A percentile compares a stretch with the other conserved stretches of the same genome.
Conservation (phyloP, 2,797 vertebrate species). For the Rhinophrynus dorsalis region DNA sequence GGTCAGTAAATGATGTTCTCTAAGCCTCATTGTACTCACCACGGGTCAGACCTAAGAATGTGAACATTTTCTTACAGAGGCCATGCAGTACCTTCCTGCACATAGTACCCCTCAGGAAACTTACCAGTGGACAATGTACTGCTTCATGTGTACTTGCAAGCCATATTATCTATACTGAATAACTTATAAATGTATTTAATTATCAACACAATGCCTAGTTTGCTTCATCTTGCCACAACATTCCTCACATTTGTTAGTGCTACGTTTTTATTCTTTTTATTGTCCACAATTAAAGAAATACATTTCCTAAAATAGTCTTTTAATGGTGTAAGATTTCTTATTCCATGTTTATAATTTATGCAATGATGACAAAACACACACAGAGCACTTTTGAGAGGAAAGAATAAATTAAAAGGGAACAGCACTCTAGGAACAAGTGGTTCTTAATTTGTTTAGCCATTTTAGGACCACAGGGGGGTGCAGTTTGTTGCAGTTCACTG, state of each 20-base stretch:
- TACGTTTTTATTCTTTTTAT: constrained; percentile 51
- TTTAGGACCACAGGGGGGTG: no score
- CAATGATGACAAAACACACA: constrained; percentile 49
- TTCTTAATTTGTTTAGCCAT: no score
- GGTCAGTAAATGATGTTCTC: constrained; percentile 72
- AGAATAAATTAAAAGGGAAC: no score
- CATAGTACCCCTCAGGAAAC: constrained; percentile 64
- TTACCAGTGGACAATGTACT: constrained; percentile 62
- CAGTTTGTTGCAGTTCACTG: no score
- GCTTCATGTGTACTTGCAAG: constrained; percentile 41
- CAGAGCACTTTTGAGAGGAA: constrained; percentile 30
- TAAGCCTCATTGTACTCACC: constrained; percentile 66
- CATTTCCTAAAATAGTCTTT: constrained; percentile 28
- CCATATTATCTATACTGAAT: constrained; percentile 64
- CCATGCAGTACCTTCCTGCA: constrained; percentile 73
- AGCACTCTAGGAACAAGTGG: no score
- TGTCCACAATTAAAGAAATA: constrained; percentile 52
- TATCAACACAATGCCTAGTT: constrained; percentile 58
- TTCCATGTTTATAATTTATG: constrained; percentile 33
- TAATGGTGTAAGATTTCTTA: constrained; percentile 36
- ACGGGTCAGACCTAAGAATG: constrained; percentile 91
- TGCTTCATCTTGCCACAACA: constrained; percentile 72
- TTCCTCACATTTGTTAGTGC: constrained; percentile 48
- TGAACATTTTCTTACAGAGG: constrained; percentile 81
- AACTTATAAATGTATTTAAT: constrained; percentile 68